Evolutionary conservation across 23 tunicate genomes (phyloP).

Genomic region (Phallusia fumigata): DNA sequence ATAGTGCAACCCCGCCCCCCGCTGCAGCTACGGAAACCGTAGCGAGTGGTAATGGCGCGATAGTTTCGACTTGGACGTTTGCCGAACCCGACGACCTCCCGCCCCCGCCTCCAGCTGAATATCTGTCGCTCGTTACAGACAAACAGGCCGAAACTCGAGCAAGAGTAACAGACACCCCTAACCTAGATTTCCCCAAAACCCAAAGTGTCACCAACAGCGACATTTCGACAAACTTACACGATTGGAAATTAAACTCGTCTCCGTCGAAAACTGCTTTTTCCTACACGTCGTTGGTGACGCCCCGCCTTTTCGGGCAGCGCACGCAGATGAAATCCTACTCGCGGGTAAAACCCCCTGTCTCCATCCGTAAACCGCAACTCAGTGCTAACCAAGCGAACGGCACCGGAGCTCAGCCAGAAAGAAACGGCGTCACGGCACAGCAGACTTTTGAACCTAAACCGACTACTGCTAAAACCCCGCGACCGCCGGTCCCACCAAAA

Average conservation of each 20-base stretch:
- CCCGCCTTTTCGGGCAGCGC: constrained; percentile 40
- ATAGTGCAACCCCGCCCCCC: not conserved
- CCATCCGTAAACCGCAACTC: not conserved
- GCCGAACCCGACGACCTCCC: not conserved
- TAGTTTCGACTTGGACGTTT: not conserved
- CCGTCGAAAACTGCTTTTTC: not conserved
- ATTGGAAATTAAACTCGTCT: too few relatives aligned
- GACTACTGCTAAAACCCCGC: not conserved
- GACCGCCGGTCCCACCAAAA: not conserved
- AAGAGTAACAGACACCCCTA: too few relatives aligned
- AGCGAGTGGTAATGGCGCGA: not conserved
- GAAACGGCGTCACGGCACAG: not conserved
- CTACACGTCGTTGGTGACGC: constrained; percentile 8
- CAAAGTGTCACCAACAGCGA: too few relatives aligned
- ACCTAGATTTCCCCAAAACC: too few relatives aligned
- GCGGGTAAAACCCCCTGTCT: constrained; percentile 18
- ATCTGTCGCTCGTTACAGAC: not conserved
- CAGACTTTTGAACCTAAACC: not conserved
- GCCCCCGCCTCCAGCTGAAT: not conserved
- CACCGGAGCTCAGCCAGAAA: not conserved
- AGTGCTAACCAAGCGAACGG: not conserved
- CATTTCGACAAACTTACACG: too few relatives aligned
- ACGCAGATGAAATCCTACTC: constrained; percentile 12
- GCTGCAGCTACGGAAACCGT: constrained; percentile 12
- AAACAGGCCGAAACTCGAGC: too few relatives aligned